phyloP scores from a whole-genome alignment of 2,888 invertebrate species.

The Acleris holmiana region DNA sequence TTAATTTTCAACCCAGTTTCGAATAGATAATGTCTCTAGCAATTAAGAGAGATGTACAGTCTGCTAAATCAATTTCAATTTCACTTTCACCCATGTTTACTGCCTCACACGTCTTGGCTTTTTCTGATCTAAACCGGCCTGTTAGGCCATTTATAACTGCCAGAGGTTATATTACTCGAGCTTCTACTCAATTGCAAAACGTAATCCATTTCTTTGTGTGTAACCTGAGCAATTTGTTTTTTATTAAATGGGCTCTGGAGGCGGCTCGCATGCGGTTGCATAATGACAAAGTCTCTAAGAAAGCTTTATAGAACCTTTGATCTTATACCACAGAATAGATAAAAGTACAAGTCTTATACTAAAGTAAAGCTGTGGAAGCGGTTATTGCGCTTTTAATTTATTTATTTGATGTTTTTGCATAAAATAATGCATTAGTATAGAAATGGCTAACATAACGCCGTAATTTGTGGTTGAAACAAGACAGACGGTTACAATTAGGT shows the following conservation, averaged over 20 bases:
- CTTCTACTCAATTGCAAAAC: conserved; percentile 14
- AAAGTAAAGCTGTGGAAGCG: too few species aligned
- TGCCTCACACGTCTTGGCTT: background rate
- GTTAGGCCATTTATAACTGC: conserved; percentile 27
- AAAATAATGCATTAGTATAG: background rate
- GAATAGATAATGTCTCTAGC: conserved; percentile 17
- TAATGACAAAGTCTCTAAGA: conserved; percentile 10
- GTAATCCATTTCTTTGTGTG: conserved; percentile 26
- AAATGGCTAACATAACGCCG: background rate
- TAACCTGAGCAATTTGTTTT: conserved; percentile 28
- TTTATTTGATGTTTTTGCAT: too few species aligned
- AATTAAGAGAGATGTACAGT: conserved; percentile 31
- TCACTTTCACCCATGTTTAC: conserved; percentile 47
- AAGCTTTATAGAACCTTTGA: too few species aligned
- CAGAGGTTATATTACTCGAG: conserved; percentile 10
- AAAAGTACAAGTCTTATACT: too few species aligned
- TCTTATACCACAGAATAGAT: too few species aligned
- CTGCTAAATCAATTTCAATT: conserved; percentile 47
- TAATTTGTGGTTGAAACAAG: background rate
- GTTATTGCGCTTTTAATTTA: too few species aligned
- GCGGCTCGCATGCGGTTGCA: conserved; percentile 1
- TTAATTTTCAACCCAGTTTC: conserved; percentile 27
- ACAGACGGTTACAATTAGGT: background rate
- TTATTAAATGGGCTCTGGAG: conserved; percentile 10
- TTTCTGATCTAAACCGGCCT: conserved; percentile 22